phyloP scores from a whole-genome alignment of 2,888 invertebrate genomes.

The Diaphora mendica region DNA sequence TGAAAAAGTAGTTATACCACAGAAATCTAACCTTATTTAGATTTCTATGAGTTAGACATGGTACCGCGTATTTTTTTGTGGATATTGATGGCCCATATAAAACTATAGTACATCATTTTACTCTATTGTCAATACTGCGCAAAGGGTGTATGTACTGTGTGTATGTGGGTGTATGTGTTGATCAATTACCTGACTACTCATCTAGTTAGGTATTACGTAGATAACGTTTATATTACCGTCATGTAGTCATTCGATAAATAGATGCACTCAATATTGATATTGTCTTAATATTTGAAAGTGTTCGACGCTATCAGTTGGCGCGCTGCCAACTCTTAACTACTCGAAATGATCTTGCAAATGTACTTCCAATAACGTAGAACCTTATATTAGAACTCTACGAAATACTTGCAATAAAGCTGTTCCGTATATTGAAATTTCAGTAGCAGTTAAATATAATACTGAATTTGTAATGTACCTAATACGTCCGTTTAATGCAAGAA shows the following conservation, averaged over 20 bases:
- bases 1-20: too few relatives aligned
- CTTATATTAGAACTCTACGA: slow-evolving; percentile 46
- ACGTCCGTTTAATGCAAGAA: neutral
- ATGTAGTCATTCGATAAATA: neutral
- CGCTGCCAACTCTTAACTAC: slow-evolving; percentile 52
- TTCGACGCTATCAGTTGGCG: slow-evolving; percentile 51
- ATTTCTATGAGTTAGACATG: too few relatives aligned
- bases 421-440: slow-evolving; percentile 1
- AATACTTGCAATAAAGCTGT: slow-evolving; percentile 42
- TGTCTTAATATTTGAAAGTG: slow-evolving; percentile 55
- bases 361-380: slow-evolving; percentile 50
- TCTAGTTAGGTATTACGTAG: neutral
- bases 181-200: too few relatives aligned
- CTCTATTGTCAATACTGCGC: too few relatives aligned
- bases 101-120: too few relatives aligned
- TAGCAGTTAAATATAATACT: neutral
- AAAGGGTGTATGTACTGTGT: too few relatives aligned
- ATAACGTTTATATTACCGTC: neutral
- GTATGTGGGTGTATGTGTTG: too few relatives aligned
- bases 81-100: too few relatives aligned
- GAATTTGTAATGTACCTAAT: neutral
- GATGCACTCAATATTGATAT: slow-evolving; percentile 27
- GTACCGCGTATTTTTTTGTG: too few relatives aligned
- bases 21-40: too few relatives aligned
- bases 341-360: slow-evolving; percentile 59